Evolutionary conservation across 2,113 vertebrate species (phyloP), one percentile per base, ranked within the genome.

Genomic region (Poeciliopsis turrubarensis): DNA sequence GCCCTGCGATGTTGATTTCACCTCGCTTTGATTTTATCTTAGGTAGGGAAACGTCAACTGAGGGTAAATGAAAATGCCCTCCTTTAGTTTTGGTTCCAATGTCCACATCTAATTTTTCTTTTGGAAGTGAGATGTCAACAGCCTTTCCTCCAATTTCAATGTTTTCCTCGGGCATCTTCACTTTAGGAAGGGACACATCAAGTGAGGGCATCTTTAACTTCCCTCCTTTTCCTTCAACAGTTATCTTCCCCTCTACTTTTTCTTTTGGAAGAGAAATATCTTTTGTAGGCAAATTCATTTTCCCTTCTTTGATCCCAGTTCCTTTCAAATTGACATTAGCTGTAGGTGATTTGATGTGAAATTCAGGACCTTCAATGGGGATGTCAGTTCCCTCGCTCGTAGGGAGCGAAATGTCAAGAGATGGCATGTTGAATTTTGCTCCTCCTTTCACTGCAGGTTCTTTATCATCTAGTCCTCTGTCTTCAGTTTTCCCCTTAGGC

Each of bases 381-480:
- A 90, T 69, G 14, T 73, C 80, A 29, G 41, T 44, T 34, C n/a
- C 54, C 8, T 57, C 51, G n/a, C 9, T n/a, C 25, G 90, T 87
- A 1, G 91, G 88, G 10, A 91, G 75, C 17, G 90, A 93, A 4
- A 94, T 72, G n/a, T 93, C 91, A 1, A 92, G 63, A 19, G 83
- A 81, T 7, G 91, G 86, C 73, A 94, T 85, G 19, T 86, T 81
- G 0, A 94, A 76, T 80, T 47, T 90, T 71, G 86, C 74, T 34
- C 41, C 70, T 61, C 78, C 85, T 12, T 11, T 41, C 60, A 57
- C 60, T 57, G 61, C 72, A 34, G 41, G 79, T 69, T 88, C 66
- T 47, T 47, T 47, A 32, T 63, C 29, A 29, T 85, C 57, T 34
- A 80, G 15, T n/a, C 79, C 47, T 63, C 29, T 70, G 27, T 81